Percentiles rank a stretch among this genome's conserved stretches.
Evolutionary conservation across 2,888 invertebrate genomes (phyloP).

Genomic region (Frankliniella intonsa): DNA sequence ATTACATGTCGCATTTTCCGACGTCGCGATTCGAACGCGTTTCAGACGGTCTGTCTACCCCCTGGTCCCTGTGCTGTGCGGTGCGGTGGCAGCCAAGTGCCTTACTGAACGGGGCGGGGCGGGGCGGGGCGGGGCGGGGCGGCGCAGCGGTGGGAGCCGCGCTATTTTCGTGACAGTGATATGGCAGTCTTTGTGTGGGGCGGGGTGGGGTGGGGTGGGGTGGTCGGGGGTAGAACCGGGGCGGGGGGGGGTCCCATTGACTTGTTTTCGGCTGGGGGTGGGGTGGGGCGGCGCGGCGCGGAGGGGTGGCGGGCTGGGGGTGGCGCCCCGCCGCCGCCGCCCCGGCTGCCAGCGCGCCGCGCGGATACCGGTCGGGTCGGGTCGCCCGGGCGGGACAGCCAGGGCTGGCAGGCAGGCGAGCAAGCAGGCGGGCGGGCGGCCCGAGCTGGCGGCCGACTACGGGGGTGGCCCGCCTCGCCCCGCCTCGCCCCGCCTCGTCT

Average conservation of each 20-base stretch:
- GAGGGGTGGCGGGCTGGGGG: too few relatives aligned
- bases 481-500: too few relatives aligned
- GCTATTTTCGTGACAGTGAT: conserved; percentile 26
- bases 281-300: not conserved
- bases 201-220: not conserved
- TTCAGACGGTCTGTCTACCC: not conserved
- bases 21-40: not conserved
- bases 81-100: conserved; percentile 9
- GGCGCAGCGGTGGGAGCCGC: not conserved
- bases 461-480: too few relatives aligned
- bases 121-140: too few relatives aligned
- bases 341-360: not conserved
- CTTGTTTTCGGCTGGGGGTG: conserved; percentile 24
- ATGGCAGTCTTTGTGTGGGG: conserved; percentile 15
- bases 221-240: not conserved
- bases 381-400: not conserved
- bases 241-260: not conserved
- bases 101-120: not conserved
- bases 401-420: not conserved
- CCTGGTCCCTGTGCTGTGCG: not conserved
- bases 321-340: not conserved
- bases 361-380: not conserved
- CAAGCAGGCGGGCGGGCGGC: too few relatives aligned
- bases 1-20: too few relatives aligned
- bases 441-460: too few relatives aligned